phyloP scores from a whole-genome alignment of 1,140 invertebrate species.

The Cotesia vestalis region DNA sequence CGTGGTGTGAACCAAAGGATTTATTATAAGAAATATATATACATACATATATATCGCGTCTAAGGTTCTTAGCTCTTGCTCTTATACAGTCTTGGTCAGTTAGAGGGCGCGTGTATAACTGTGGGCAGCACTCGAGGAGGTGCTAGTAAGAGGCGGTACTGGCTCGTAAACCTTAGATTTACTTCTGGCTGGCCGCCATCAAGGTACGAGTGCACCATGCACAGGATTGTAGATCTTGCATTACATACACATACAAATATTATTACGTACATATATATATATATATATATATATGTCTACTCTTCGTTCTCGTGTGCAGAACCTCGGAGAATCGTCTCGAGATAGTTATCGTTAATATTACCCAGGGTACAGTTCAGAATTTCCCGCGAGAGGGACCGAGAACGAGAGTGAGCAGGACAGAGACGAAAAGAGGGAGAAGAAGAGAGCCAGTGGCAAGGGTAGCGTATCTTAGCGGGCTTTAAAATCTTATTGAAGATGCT shows the following conservation, averaged over 20 bases:
- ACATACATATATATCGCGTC: constrained; percentile 23
- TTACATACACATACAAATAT: not conserved
- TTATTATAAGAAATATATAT: constrained; percentile 35
- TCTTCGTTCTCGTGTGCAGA: not conserved
- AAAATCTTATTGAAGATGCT: not conserved
- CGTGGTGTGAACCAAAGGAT: constrained; percentile 22
- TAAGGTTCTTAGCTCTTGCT: constrained; percentile 2
- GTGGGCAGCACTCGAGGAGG: constrained; percentile 64
- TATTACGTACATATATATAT: not conserved
- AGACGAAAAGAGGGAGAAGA: too few relatives aligned
- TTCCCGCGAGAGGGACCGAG: constrained; percentile 27
- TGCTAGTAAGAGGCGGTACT: constrained; percentile 68
- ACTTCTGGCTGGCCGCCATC: constrained; percentile 66
- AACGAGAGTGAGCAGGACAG: too few relatives aligned
- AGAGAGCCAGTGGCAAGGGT: not conserved
- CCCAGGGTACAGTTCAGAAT: constrained; percentile 45
- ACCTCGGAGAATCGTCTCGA: constrained; percentile 51
- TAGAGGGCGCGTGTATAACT: constrained; percentile 45
- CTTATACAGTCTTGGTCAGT: constrained; percentile 14
- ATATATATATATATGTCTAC: not conserved
- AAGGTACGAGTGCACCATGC: constrained; percentile 48
- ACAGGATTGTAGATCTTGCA: constrained; percentile 6
- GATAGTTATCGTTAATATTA: constrained; percentile 63
- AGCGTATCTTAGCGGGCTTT: not conserved
- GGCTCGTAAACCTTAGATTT: constrained; percentile 68